Conservation (phyloP, 2,113 vertebrate genomes). For the Mustela lutreola region DNA sequence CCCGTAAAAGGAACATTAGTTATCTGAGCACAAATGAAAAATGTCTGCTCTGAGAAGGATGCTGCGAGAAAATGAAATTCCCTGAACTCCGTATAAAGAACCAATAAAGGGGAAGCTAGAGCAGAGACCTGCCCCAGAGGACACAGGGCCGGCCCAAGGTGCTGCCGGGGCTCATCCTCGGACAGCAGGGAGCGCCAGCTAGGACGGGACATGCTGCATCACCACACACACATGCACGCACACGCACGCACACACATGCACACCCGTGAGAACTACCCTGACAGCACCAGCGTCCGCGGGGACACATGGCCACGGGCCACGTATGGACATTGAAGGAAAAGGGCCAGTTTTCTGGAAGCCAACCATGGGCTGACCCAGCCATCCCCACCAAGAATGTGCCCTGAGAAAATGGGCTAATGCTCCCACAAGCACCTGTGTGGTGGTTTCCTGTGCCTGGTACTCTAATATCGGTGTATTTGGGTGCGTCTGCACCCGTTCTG, state of each 20-base stretch:
- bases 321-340: not conserved
- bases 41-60: not conserved
- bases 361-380: not conserved
- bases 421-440: not conserved
- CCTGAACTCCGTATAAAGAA: not conserved
- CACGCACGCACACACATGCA: not conserved
- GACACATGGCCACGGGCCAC: not conserved
- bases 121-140: not conserved
- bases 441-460: not conserved
- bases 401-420: not conserved
- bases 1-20: not conserved
- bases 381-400: not conserved
- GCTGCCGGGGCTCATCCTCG: rapidly evolving
- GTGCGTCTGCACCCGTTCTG: rapidly evolving
- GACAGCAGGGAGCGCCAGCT: rapidly evolving
- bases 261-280: rapidly evolving
- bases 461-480: not conserved
- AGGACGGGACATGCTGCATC: rapidly evolving
- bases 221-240: not conserved
- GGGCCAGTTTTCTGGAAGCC: not conserved
- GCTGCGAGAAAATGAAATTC: not conserved
- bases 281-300: rapidly evolving
- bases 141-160: rapidly evolving
- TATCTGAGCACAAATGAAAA: not conserved
- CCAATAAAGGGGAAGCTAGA: not conserved